Evolutionary conservation across 2,888 invertebrate genomes (phyloP).

Genomic region (Onchidella celtica): DNA sequence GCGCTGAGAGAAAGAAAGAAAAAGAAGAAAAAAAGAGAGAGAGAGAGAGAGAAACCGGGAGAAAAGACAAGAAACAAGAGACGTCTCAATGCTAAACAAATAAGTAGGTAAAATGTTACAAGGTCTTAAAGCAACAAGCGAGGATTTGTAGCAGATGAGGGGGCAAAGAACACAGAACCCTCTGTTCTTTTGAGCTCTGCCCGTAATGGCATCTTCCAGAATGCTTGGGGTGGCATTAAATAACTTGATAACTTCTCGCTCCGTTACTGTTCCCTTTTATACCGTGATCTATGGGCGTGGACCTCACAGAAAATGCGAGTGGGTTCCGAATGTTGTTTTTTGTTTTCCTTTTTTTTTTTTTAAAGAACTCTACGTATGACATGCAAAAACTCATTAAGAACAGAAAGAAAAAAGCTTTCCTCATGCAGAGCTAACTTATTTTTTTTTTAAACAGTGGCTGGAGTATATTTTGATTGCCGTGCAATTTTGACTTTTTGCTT

Average conservation of each 20-base stretch:
- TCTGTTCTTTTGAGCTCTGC: slow-evolving; percentile 30
- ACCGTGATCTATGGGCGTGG: neutral
- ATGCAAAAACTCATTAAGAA: too few species aligned
- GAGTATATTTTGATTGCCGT: too few species aligned
- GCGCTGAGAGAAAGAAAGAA: neutral
- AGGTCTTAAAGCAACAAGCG: slow-evolving; percentile 25
- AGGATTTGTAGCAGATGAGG: slow-evolving; percentile 19
- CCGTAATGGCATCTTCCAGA: neutral
- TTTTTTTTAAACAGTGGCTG: too few species aligned
- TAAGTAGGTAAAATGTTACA: slow-evolving; percentile 18
- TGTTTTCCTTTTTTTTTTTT: neutral
- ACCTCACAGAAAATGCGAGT: too few species aligned
- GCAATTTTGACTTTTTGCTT: too few species aligned
- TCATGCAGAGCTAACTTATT: too few species aligned
- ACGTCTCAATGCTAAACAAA: neutral
- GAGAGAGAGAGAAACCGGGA: neutral
- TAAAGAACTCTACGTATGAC: too few species aligned
- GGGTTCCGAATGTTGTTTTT: neutral
- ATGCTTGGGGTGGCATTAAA: slow-evolving; percentile 23
- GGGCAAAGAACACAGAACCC: neutral
- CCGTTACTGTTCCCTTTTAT: neutral
- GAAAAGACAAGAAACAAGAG: neutral
- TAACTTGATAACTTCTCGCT: slow-evolving; percentile 1
- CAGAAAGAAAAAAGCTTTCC: too few species aligned
- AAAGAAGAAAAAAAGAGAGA: neutral